phyloP scores from a whole-genome alignment of 1,140 invertebrate genomes.

The Anagrus nilaparvatae region DNA sequence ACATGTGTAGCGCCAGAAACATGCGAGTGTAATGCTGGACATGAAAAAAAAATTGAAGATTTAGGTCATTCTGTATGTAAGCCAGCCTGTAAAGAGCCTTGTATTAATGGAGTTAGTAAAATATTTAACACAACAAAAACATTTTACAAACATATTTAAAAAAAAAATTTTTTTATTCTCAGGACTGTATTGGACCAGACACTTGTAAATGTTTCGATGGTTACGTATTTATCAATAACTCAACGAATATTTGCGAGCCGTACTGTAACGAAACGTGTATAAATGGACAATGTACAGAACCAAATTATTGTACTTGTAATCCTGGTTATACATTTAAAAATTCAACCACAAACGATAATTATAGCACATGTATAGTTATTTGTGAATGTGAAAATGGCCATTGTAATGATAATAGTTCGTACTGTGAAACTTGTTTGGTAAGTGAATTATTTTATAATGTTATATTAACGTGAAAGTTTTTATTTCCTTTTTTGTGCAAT shows the following conservation, averaged over 20 bases:
- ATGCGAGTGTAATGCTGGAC: slow-evolving; percentile 38
- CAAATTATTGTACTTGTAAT: slow-evolving; percentile 18
- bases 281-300: slow-evolving; percentile 21
- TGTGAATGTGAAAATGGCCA: slow-evolving; percentile 21
- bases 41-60: slow-evolving; percentile 1
- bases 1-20: slow-evolving; percentile 47
- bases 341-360: background rate
- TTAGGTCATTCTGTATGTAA: slow-evolving; percentile 2
- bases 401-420: slow-evolving; percentile 10
- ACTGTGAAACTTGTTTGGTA: slow-evolving; percentile 8
- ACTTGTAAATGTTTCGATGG: slow-evolving; percentile 14
- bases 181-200: slow-evolving; percentile 13
- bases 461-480: background rate
- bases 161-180: background rate
- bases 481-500: background rate
- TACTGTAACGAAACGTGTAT: slow-evolving; percentile 15
- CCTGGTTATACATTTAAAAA: slow-evolving; percentile 16
- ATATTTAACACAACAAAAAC: background rate
- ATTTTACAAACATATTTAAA: background rate
- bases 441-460: background rate
- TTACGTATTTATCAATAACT: slow-evolving; percentile 2
- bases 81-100: slow-evolving; percentile 16
- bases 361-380: slow-evolving; percentile 12
- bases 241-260: slow-evolving; percentile 13
- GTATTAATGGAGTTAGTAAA: slow-evolving; percentile 17